phyloP scores from a whole-genome alignment of 2,113 vertebrate species.

The Myiagra hebetior region DNA sequence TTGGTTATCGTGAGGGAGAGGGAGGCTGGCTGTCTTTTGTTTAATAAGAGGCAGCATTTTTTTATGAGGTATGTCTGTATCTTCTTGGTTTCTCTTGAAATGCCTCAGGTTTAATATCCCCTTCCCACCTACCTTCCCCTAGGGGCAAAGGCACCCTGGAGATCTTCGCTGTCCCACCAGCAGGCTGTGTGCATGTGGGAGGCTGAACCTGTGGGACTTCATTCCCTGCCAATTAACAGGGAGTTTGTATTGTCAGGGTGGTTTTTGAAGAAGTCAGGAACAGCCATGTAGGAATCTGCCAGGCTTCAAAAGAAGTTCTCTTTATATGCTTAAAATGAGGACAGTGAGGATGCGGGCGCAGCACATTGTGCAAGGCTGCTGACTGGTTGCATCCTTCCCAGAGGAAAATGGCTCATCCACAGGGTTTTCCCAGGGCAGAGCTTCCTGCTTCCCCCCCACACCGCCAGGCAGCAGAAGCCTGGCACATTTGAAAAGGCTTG shows the following conservation, averaged over 20 bases:
- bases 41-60: neutral
- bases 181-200: fast-evolving
- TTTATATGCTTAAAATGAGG: neutral
- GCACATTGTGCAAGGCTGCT: neutral
- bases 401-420: neutral
- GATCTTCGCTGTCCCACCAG: neutral
- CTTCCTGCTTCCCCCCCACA: neutral
- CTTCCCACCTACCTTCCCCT: neutral
- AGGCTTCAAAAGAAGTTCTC: neutral
- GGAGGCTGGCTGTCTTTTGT: neutral
- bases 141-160: neutral
- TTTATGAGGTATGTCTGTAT: neutral
- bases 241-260: neutral
- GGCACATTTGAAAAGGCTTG: neutral
- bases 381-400: neutral
- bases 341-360: fast-evolving
- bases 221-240: neutral
- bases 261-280: neutral
- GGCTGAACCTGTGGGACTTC: neutral
- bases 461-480: neutral
- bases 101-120: neutral
- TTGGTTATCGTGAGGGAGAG: neutral
- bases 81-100: neutral
- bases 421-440: neutral
- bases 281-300: neutral